These are phyloP conservation scores for Sitta carolinensis DNA, from an alignment of 2,797 vertebrate species.

Conservation along the genomic window DNA sequence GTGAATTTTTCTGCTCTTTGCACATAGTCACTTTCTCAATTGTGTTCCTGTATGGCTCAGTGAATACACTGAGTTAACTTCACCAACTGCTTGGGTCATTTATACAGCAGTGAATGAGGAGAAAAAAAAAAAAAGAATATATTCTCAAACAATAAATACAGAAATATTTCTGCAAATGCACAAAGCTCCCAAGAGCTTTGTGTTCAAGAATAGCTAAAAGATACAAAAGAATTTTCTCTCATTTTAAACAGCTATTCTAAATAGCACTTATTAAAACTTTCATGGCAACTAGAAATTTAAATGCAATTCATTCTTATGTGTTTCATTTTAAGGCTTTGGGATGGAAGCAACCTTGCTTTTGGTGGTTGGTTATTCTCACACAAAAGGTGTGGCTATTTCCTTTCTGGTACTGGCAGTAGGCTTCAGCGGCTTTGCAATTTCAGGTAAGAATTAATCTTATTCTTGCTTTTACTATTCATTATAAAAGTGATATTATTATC, in stretches of 20 bases:
- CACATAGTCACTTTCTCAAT: neutral
- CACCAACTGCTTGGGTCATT: neutral
- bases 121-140: neutral
- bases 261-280: neutral
- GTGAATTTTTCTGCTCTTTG: neutral
- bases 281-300: neutral
- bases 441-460: slow-evolving; percentile 80
- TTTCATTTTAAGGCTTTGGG: slow-evolving; percentile 88
- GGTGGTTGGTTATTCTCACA: slow-evolving; percentile 97
- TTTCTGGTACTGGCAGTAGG: slow-evolving; percentile 96
- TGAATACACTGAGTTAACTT: neutral
- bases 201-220: neutral
- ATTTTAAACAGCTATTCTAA: neutral
- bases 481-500: neutral
- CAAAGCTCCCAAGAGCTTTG: neutral
- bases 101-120: neutral
- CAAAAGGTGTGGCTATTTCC: slow-evolving; percentile 90
- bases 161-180: neutral
- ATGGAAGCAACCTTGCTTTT: slow-evolving; percentile 97
- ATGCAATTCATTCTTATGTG: neutral
- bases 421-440: slow-evolving; percentile 98
- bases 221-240: neutral
- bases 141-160: neutral
- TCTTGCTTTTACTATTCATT: neutral
- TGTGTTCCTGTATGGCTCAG: neutral